Evolutionary conservation across 2,797 vertebrate species (phyloP).

Genomic region (Taenioides sp.): DNA sequence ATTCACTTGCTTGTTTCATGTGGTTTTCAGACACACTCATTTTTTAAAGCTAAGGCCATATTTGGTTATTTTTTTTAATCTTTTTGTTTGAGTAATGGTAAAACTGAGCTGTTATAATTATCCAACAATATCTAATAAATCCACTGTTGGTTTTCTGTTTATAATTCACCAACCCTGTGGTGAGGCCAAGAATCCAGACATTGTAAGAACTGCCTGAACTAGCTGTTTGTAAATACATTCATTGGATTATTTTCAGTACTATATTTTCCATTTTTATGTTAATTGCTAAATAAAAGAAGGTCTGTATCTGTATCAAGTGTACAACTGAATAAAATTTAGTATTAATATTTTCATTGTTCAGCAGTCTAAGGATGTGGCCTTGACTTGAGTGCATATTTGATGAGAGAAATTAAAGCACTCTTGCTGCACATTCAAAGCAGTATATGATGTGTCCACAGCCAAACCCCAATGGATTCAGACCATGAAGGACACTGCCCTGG

Average conservation of each 20-base stretch:
- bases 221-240: neutral
- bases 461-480: slow-evolving; percentile 93
- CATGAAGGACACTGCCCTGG: slow-evolving; percentile 83
- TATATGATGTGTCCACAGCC: slow-evolving; percentile 75
- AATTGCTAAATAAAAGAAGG: neutral
- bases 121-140: neutral
- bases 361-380: neutral
- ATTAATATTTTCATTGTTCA: neutral
- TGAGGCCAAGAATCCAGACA: neutral
- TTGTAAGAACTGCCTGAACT: neutral
- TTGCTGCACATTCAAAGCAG: slow-evolving; percentile 38
- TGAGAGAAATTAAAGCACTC: slow-evolving; percentile 37
- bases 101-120: neutral
- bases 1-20: neutral
- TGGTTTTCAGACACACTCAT: neutral
- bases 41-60: no score
- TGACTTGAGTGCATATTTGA: slow-evolving; percentile 30
- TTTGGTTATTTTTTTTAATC: no score
- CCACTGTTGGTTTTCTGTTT: neutral
- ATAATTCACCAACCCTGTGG: neutral
- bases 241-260: neutral
- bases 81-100: neutral
- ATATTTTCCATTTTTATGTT: neutral
- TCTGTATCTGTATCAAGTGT: neutral
- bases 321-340: neutral